A percentile compares a stretch with the other conserved stretches of the same genome.
These are phyloP conservation scores for Pseudopipra pipra DNA, from an alignment of 2,113 vertebrate species.

Conservation along the genomic window DNA sequence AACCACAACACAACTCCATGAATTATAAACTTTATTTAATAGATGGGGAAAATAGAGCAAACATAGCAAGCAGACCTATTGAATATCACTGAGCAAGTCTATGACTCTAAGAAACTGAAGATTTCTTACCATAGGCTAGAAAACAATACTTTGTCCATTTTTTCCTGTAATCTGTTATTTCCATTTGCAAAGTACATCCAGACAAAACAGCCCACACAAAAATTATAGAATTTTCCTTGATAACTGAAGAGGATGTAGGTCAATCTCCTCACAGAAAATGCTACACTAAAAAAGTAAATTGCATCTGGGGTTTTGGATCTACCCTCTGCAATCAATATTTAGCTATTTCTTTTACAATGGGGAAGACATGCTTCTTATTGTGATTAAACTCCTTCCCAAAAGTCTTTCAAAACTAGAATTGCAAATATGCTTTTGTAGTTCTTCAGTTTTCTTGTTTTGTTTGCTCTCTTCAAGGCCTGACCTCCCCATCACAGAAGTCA, in stretches of 20 bases:
- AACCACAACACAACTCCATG: neutral
- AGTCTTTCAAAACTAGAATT: neutral
- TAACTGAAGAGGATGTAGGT: neutral
- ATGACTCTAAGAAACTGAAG: neutral
- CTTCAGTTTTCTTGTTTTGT: neutral
- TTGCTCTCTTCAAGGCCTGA: neutral
- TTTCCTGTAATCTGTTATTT: neutral
- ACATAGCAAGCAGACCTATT: neutral
- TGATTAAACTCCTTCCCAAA: neutral
- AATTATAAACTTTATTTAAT: neutral
- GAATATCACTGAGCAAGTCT: neutral
- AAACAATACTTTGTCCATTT: neutral
- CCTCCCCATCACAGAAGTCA: neutral
- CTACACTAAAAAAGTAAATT: neutral
- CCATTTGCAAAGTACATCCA: neutral
- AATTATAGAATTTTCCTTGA: neutral
- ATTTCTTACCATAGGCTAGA: neutral
- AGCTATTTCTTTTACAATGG: neutral
- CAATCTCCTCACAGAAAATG: neutral
- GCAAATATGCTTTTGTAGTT: neutral
- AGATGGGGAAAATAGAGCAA: neutral
- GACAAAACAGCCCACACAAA: neutral
- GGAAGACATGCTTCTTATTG: neutral
- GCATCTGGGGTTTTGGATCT: neutral
- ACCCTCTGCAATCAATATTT: neutral